Evolutionary conservation across 2,797 vertebrate genomes (phyloP), one percentile per base, ranked within the genome.

Genomic region (Chelonia mydas): DNA sequence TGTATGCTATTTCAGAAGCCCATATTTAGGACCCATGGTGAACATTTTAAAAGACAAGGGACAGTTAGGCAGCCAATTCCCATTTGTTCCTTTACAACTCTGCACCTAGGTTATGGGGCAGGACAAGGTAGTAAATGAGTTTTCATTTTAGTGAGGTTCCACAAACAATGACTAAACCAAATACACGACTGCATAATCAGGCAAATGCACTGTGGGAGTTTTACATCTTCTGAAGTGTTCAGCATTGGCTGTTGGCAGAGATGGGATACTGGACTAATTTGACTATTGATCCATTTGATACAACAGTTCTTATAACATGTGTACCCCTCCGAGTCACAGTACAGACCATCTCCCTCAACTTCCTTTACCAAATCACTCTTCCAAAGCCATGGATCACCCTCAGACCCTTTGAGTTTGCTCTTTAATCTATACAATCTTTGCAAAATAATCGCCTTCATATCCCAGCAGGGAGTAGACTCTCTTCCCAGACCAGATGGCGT

Each of bases 391-490:
- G 51, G 57, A 95, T 88, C 68, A 45, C 76, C 89, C 78, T 13
- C 28, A 94, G 54, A 95, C 33, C 61, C 54, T 76, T 51, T 7
- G 72, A 83, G 51, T 85, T 90, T 92, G 82, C 55, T 91, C 83
- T 95, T 92, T 94, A 92, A 86, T 93, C 80, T 83, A 59, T 49
- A 19, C 74, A 87, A 93, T 81, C 92, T 93, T 84, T 78, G 76
- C 65, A 47, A 93, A 84, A 50, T 96, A 79, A 94, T 85, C 37
- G 0, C 80, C 80, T 90, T 92, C 86, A 25, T 72, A 87, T 49
- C 84, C 33, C 87, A 95, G 90, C 90, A 88, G 90, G 93, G 95
- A 92, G 81, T n/a, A 68, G 90, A 49, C 21, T 89, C 86, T 93
- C 65, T 72, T 96, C 83, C 81, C 84, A 68, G 57, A 91, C 41